Evolutionary conservation across 2,797 vertebrate species (phyloP), one percentile per base, ranked within the genome.

Genomic region (Trachurus trachurus): DNA sequence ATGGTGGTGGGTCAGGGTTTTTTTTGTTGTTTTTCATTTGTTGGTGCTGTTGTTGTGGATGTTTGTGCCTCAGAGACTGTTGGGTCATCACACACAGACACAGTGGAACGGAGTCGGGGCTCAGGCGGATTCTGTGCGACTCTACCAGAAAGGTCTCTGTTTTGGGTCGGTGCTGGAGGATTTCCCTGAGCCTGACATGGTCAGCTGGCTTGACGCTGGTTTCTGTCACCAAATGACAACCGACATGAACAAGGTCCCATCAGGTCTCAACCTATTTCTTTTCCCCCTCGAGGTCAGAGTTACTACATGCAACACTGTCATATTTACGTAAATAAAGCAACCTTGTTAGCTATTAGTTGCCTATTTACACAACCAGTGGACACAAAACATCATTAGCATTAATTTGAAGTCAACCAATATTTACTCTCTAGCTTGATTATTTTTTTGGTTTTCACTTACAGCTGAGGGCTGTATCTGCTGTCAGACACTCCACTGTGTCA

Each of bases 1-100:
- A 78, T 76, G 37, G 78, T 54, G 80, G 76, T 49, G 65, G 72
- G 60, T 80, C 58, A 44, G 53, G 50, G 29, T 11, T 60, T 40
- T 72, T 74, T 86, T 26, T 1, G 26, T 72, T 49, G 26, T 72
- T 49, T 26, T 75, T 31, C 42, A 42, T 66, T 47, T 72, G 74
- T 58, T 66, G 50, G 68, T 66, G 53, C 40, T 79, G 64, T 74
- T 82, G 64, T 79, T 82, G 45, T 65, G 49, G 47, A 42, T 60
- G 34, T 74, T 72, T 81, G n/a, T 56, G 47, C 34, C 58, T 67
- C 26, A 69, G 34, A 81, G 31, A 31, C 9, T 63, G 72, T 68
- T 68, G 78, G 45, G 67, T 66, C 70, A 62, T 79, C 63, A 64
- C 56, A 66, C 26, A 26, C 26, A 68, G 39, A 49, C 17, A 22